Evolutionary conservation across 2,888 invertebrate genomes (phyloP).

Genomic region (Eurytoma adleriae): DNA sequence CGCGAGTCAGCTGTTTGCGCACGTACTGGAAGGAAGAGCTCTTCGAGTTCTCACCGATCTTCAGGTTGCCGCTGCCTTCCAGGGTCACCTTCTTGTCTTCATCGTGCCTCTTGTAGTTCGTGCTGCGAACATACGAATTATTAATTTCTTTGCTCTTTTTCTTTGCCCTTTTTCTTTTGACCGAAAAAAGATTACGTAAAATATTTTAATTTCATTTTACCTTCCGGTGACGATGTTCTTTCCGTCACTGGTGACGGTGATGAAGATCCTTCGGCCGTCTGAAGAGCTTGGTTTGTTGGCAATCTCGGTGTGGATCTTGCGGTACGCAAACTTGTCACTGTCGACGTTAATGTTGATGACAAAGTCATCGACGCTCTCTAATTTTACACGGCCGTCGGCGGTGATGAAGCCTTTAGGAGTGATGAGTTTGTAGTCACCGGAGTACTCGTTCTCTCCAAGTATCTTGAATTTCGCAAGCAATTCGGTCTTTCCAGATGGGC

Average conservation of each 20-base stretch:
- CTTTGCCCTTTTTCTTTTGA: background rate
- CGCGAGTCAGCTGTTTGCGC: constrained; percentile 78
- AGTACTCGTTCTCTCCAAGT: constrained; percentile 80
- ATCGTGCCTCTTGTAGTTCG: constrained; percentile 83
- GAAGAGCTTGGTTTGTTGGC: constrained; percentile 80
- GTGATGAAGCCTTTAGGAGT: constrained; percentile 77
- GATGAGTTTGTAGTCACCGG: constrained; percentile 69
- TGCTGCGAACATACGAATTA: constrained; percentile 74
- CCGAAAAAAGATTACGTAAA: background rate
- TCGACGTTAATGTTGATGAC: constrained; percentile 80
- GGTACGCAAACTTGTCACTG: constrained; percentile 81
- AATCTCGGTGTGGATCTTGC: constrained; percentile 82
- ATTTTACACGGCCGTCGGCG: constrained; percentile 74
- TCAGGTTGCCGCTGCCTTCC: constrained; percentile 86
- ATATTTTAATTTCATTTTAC: constrained; percentile 69
- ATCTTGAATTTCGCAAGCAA: constrained; percentile 75
- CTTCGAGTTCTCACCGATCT: constrained; percentile 82
- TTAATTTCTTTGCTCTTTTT: background rate
- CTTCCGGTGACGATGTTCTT: constrained; percentile 84
- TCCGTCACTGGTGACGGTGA: constrained; percentile 81
- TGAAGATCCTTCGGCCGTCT: constrained; percentile 81
- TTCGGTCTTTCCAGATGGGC: constrained; percentile 77
- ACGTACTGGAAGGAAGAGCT: constrained; percentile 86
- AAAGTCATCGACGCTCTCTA: constrained; percentile 82
- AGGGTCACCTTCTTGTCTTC: constrained; percentile 81